Conservation (phyloP, 2,797 vertebrate species). For the Scolopax rusticola region DNA sequence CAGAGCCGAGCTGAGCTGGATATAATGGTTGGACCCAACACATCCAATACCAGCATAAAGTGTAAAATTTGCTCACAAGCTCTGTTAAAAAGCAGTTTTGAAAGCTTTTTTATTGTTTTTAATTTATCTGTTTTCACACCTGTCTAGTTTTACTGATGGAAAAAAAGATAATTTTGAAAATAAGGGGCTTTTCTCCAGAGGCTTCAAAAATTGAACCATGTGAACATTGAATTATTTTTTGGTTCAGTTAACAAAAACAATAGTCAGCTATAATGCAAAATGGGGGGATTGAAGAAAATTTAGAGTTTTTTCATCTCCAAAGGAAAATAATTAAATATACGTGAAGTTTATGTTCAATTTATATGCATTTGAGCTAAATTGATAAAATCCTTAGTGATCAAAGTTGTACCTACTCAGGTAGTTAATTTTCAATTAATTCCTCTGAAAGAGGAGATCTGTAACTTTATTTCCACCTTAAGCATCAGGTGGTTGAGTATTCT, state of each 20-base stretch:
- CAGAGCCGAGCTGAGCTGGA: neutral
- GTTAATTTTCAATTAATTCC: neutral
- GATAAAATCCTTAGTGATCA: neutral
- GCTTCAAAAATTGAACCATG: neutral
- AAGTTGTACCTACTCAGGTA: neutral
- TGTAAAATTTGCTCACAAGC: neutral
- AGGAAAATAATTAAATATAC: neutral
- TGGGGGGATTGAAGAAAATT: neutral
- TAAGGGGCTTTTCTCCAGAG: neutral
- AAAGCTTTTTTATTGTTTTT: neutral
- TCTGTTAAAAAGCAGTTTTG: neutral
- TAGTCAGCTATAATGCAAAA: neutral
- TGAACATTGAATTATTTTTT: neutral
- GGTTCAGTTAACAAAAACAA: neutral
- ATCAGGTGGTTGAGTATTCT: neutral
- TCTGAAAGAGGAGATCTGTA: neutral
- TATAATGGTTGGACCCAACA: neutral
- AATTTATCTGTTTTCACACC: neutral
- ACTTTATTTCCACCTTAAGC: neutral
- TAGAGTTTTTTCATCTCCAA: neutral
- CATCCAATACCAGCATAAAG: rapidly evolving
- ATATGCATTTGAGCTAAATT: neutral
- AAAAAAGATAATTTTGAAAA: neutral
- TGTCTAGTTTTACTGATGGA: neutral
- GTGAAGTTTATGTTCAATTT: neutral